These are phyloP conservation scores for Ganaspis sp. DNA, from an alignment of 1,140 invertebrate genomes.

Conservation along the genomic window DNA sequence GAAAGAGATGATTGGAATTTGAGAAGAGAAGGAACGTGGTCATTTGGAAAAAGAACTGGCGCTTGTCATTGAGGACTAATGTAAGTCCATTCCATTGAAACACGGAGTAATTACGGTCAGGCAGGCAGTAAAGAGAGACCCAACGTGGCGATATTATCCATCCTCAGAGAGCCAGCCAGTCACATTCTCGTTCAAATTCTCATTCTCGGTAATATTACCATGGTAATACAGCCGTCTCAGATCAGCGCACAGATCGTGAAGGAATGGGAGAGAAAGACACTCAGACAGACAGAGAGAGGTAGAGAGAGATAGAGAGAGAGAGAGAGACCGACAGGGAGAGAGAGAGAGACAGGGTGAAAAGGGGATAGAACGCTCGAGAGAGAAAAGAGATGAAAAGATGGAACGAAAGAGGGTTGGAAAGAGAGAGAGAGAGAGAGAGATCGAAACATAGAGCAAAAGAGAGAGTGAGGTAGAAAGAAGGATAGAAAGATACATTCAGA, in stretches of 20 bases:
- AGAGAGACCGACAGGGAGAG: slow-evolving; percentile 22
- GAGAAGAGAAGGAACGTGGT: background rate
- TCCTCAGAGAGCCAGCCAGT: background rate
- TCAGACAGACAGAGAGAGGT: slow-evolving; percentile 25
- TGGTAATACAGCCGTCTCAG: slow-evolving; percentile 20
- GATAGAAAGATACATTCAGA: slow-evolving; percentile 34
- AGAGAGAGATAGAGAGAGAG: slow-evolving; percentile 21
- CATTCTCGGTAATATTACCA: slow-evolving; percentile 26
- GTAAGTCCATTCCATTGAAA: slow-evolving; percentile 15
- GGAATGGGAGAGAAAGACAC: slow-evolving; percentile 36
- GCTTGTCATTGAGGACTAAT: slow-evolving; percentile 28
- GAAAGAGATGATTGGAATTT: background rate
- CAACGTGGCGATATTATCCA: slow-evolving; percentile 19
- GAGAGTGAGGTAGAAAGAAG: too few relatives aligned
- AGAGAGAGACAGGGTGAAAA: slow-evolving; percentile 12
- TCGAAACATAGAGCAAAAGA: too few relatives aligned
- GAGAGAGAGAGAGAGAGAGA: background rate
- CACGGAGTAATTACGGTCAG: slow-evolving; percentile 23
- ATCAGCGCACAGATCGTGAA: slow-evolving; percentile 31
- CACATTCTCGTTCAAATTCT: slow-evolving; percentile 30
- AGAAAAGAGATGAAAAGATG: background rate
- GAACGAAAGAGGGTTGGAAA: slow-evolving; percentile 29
- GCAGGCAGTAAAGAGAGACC: background rate
- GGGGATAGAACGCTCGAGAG: slow-evolving; percentile 30
- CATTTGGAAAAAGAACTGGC: slow-evolving; percentile 1